These are phyloP conservation scores for Geotrupes spiniger DNA, from an alignment of 2,888 invertebrate species.

Conservation along the genomic window DNA sequence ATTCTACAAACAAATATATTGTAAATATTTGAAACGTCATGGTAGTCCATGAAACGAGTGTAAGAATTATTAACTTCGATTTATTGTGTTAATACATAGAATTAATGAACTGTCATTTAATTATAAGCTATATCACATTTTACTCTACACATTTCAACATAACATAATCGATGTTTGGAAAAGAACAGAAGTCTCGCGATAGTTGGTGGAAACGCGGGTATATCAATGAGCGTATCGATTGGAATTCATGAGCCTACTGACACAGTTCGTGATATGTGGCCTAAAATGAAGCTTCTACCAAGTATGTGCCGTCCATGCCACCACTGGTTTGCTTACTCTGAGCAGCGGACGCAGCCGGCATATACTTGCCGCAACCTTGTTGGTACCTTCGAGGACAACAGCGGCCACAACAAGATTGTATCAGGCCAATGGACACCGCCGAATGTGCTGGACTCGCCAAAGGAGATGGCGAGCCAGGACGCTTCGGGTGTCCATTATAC, in stretches of 20 bases:
- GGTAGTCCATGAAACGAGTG: not conserved
- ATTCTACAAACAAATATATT: conserved; percentile 4
- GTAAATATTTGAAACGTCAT: not conserved
- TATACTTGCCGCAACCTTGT: conserved; percentile 85
- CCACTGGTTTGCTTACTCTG: conserved; percentile 78
- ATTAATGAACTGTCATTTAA: conserved; percentile 27
- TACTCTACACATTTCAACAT: conserved; percentile 39
- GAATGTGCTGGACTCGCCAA: conserved; percentile 85
- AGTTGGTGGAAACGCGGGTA: not conserved
- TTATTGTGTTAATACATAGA: conserved; percentile 29
- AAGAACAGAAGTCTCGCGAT: conserved; percentile 13
- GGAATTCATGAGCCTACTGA: not conserved
- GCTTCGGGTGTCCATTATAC: conserved; percentile 89
- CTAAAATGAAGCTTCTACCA: conserved; percentile 80
- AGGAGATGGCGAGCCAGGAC: conserved; percentile 86
- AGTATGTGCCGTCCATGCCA: conserved; percentile 80
- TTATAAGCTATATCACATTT: conserved; percentile 42
- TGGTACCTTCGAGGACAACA: conserved; percentile 88
- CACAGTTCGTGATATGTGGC: conserved; percentile 29
- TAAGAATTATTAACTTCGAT: not conserved
- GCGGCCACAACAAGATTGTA: conserved; percentile 79
- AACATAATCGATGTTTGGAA: conserved; percentile 38
- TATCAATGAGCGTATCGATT: not conserved
- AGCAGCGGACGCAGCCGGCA: conserved; percentile 78
- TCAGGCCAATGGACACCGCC: conserved; percentile 59